phyloP scores from a whole-genome alignment of 2,797 vertebrate genomes.

The Myotis daubentonii region DNA sequence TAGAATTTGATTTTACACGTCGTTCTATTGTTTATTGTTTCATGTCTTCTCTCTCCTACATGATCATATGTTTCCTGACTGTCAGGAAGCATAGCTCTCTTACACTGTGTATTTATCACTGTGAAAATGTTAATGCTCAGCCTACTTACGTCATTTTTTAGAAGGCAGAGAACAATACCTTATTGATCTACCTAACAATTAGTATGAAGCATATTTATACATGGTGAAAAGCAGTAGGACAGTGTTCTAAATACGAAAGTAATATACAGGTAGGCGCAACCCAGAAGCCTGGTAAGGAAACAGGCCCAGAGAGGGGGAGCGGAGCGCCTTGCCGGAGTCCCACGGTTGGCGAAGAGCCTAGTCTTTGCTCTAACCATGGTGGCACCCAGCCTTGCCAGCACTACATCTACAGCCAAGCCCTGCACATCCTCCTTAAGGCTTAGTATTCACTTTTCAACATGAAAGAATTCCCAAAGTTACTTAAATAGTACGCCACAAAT shows the following conservation, averaged over 20 bases:
- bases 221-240: not conserved
- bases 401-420: no score
- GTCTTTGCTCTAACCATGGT: accelerated
- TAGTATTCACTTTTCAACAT: not conserved
- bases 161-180: not conserved
- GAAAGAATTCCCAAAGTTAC: not conserved
- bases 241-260: not conserved
- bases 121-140: not conserved
- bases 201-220: not conserved
- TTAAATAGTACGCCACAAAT: not conserved
- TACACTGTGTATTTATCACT: not conserved
- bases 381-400: not conserved
- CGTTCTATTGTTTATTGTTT: not conserved
- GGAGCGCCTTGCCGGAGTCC: not conserved
- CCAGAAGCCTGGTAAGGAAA: not conserved
- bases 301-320: not conserved
- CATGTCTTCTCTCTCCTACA: not conserved
- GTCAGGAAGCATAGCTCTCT: not conserved
- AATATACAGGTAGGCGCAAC: not conserved
- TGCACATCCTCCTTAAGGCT: not conserved
- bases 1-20: accelerated
- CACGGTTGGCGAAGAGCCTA: no score
- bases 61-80: not conserved
- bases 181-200: not conserved
- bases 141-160: not conserved